phyloP scores from a whole-genome alignment of 2,797 vertebrate species.

The Falco novaeseelandiae region DNA sequence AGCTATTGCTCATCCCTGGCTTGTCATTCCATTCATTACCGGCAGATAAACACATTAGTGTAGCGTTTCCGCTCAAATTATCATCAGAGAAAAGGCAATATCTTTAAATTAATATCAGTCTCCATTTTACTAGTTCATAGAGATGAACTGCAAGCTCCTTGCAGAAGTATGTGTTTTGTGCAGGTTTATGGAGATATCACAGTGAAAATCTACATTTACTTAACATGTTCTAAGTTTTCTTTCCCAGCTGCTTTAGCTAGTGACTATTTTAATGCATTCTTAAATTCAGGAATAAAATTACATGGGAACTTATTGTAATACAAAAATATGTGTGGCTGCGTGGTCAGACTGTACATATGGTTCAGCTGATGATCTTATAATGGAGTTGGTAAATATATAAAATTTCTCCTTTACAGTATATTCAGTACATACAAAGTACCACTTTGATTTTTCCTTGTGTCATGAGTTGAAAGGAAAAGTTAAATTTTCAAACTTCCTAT shows the following conservation, averaged over 20 bases:
- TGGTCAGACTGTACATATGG: not conserved
- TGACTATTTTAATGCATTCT: not conserved
- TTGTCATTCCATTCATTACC: not conserved
- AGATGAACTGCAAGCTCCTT: not conserved
- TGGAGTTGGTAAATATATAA: not conserved
- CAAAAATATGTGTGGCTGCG: not conserved
- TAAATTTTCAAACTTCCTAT: not conserved
- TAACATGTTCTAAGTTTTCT: not conserved
- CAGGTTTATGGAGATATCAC: not conserved
- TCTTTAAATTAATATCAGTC: not conserved
- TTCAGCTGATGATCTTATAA: not conserved
- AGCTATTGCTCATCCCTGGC: not conserved
- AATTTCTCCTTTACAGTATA: not conserved
- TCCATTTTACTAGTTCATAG: not conserved
- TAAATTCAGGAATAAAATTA: not conserved
- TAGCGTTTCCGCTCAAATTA: not conserved
- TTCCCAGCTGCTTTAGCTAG: not conserved
- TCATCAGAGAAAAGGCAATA: not conserved
- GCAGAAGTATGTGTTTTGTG: not conserved
- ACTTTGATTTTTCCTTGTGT: not conserved
- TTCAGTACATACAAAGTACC: not conserved
- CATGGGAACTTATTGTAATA: not conserved
- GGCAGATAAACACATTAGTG: not conserved
- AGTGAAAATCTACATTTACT: not conserved
- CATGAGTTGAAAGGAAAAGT: not conserved